A percentile compares a stretch with the other conserved stretches of the same genome.
Evolutionary conservation across 2,113 vertebrate genomes (phyloP).

Genomic region (Peromyscus californicus): DNA sequence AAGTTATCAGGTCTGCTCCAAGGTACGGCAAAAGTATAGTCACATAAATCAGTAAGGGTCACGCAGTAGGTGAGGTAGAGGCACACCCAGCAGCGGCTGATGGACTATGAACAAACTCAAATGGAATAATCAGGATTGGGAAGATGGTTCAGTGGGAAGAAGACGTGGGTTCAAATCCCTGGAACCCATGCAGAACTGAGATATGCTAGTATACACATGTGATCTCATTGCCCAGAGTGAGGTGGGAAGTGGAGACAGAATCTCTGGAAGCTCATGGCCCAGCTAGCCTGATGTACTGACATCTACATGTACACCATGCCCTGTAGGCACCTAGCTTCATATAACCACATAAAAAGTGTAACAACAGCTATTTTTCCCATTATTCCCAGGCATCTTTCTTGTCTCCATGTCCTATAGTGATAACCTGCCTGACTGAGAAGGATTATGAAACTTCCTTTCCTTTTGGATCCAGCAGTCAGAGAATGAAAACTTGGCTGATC

Average conservation of each 20-base stretch:
- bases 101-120: background rate
- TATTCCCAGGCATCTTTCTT: background rate
- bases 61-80: background rate
- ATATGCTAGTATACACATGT: too few relatives aligned
- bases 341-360: too few relatives aligned
- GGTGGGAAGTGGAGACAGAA: background rate
- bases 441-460: background rate
- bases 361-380: background rate
- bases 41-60: background rate
- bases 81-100: background rate
- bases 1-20: background rate
- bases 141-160: background rate
- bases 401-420: background rate
- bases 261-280: background rate
- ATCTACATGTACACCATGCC: background rate
- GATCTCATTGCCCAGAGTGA: background rate
- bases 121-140: background rate
- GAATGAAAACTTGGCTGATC: background rate
- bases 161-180: background rate
- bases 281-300: background rate
- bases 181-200: background rate
- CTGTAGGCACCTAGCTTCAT: too few relatives aligned
- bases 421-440: background rate
- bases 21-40: rapidly evolving
- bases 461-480: background rate